A percentile compares a stretch with the other conserved stretches of the same genome.
Evolutionary conservation across 2,797 vertebrate genomes (phyloP).

Genomic region (Macroramphosus scolopax): DNA sequence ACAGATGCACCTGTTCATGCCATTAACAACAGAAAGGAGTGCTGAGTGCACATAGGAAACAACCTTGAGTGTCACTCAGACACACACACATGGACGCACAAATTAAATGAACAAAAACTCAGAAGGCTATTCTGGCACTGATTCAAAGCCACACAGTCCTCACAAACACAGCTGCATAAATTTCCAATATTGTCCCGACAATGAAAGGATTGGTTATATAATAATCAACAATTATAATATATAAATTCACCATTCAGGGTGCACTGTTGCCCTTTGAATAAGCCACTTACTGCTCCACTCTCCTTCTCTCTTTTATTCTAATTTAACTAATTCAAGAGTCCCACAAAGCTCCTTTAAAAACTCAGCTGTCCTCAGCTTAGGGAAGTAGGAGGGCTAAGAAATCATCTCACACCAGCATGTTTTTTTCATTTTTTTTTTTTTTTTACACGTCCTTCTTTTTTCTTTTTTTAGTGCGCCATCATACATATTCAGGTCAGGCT

Average conservation of each 20-base stretch:
- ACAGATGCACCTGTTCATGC: slow-evolving; percentile 49
- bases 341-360: slow-evolving; percentile 46
- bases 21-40: slow-evolving; percentile 57
- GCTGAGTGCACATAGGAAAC: slow-evolving; percentile 19
- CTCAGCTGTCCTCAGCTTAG: slow-evolving; percentile 38
- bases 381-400: slow-evolving; percentile 39
- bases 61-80: slow-evolving; percentile 17
- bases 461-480: slow-evolving; percentile 25
- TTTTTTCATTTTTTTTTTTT: slow-evolving; percentile 14
- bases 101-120: slow-evolving; percentile 48
- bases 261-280: slow-evolving; percentile 56
- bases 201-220: slow-evolving; percentile 62
- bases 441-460: slow-evolving; percentile 1
- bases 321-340: slow-evolving; percentile 47
- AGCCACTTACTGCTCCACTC: slow-evolving; percentile 37
- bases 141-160: slow-evolving; percentile 40
- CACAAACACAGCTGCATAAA: slow-evolving; percentile 42
- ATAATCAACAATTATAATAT: slow-evolving; percentile 71
- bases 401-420: slow-evolving; percentile 21
- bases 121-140: slow-evolving; percentile 22
- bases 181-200: slow-evolving; percentile 50
- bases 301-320: slow-evolving; percentile 20
- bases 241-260: slow-evolving; percentile 64
- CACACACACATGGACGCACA: slow-evolving; percentile 10
- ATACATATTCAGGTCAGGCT: slow-evolving; percentile 55